phyloP scores from a whole-genome alignment of 2,797 vertebrate species.

The Phaenicophaeus curvirostris region DNA sequence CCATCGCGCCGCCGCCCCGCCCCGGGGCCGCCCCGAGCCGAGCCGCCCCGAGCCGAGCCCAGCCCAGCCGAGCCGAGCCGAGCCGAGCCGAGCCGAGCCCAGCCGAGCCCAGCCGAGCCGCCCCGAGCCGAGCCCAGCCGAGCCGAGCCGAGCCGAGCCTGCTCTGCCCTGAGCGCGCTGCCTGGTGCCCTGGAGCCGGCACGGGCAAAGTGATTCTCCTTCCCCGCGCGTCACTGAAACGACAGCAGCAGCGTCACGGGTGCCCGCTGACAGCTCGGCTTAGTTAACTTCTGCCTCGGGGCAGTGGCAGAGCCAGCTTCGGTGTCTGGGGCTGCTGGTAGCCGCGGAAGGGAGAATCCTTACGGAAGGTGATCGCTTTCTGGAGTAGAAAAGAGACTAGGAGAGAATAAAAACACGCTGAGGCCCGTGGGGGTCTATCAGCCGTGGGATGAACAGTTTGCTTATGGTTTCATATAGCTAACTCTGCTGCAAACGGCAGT shows the following conservation, averaged over 20 bases:
- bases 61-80: no score
- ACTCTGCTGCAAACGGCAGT: background rate
- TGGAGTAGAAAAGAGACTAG: background rate
- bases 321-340: fast-evolving
- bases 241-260: fast-evolving
- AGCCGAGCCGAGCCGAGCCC: no score
- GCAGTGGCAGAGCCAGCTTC: background rate
- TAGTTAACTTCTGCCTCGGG: no score
- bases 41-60: no score
- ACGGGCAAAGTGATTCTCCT: background rate
- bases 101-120: no score
- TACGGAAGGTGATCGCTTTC: background rate
- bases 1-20: background rate
- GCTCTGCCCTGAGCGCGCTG: no score
- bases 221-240: fast-evolving
- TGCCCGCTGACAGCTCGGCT: background rate
- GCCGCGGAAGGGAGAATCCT: background rate
- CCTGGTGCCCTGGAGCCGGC: no score
- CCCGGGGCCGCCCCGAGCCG: no score
- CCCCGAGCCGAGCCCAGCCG: no score
- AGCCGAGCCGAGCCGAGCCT: no score
- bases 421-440: background rate
- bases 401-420: background rate
- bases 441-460: background rate
- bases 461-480: background rate